phyloP scores from a whole-genome alignment of 2,113 vertebrate genomes.

The Motacilla alba region DNA sequence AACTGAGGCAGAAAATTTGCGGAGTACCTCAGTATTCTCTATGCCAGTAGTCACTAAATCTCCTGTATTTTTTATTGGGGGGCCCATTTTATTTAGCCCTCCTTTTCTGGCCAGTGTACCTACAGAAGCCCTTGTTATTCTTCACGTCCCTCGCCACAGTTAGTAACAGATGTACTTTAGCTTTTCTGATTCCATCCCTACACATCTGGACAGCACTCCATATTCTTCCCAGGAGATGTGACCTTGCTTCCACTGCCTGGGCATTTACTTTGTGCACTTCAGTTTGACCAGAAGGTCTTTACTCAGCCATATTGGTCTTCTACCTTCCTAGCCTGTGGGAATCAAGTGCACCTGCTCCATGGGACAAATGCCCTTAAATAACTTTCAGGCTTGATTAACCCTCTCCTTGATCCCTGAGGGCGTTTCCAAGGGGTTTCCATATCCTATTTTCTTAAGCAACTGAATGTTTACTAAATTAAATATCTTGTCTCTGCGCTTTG shows the following conservation, averaged over 20 bases:
- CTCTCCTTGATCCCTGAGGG: neutral
- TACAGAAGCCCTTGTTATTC: neutral
- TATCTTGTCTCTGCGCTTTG: neutral
- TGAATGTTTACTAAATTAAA: neutral
- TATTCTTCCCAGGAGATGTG: neutral
- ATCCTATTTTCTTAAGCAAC: neutral
- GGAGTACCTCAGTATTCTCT: neutral
- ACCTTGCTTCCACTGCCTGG: neutral
- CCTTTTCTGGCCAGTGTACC: neutral
- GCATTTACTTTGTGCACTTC: neutral
- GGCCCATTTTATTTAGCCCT: neutral
- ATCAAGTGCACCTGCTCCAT: neutral
- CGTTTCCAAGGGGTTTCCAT: neutral
- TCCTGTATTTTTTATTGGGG: neutral
- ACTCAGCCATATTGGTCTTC: neutral
- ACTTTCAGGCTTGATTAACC: neutral
- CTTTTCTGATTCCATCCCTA: neutral
- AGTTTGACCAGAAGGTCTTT: neutral
- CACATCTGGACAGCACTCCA: neutral
- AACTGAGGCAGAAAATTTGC: neutral
- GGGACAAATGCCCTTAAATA: neutral
- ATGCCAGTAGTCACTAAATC: neutral
- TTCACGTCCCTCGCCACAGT: neutral
- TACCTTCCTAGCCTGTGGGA: neutral
- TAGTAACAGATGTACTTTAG: neutral